These are phyloP conservation scores for Zhuqinia jingwanae DNA, from an alignment of 2,888 invertebrate genomes.

Conservation along the genomic window DNA sequence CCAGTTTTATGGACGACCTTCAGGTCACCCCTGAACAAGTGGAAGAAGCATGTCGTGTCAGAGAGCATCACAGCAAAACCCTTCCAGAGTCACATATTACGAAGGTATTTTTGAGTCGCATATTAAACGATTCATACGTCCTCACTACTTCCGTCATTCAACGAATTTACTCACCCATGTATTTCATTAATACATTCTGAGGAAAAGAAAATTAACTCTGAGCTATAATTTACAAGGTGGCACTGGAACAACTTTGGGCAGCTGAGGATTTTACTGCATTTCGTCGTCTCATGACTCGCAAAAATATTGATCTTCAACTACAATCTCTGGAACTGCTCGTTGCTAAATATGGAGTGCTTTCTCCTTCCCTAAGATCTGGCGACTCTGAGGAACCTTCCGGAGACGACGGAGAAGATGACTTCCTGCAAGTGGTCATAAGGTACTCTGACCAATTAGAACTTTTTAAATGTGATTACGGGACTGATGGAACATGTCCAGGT, in stretches of 20 bases:
- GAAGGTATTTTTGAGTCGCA: conserved; percentile 69
- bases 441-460: conserved; percentile 74
- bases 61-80: conserved; percentile 80
- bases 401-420: conserved; percentile 78
- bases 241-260: conserved; percentile 93
- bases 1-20: conserved; percentile 96
- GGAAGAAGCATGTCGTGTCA: conserved; percentile 87
- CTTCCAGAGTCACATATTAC: conserved; percentile 77
- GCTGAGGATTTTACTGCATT: conserved; percentile 95
- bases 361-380: conserved; percentile 77
- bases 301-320: conserved; percentile 94
- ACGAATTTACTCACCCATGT: too few relatives aligned
- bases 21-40: conserved; percentile 94
- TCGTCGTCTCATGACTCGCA: conserved; percentile 95
- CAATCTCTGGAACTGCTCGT: conserved; percentile 93
- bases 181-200: too few relatives aligned
- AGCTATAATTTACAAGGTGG: conserved; percentile 82
- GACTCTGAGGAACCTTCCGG: conserved; percentile 66
- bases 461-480: conserved; percentile 66
- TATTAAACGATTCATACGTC: not conserved
- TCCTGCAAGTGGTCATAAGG: conserved; percentile 79
- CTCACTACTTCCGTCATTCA: too few relatives aligned
- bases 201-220: not conserved
- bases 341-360: conserved; percentile 84
- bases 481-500: conserved; percentile 16